Base-by-base conservation (phyloP, 2,888 invertebrate genomes). In the Drosophila nr. perissopoda region DNA sequence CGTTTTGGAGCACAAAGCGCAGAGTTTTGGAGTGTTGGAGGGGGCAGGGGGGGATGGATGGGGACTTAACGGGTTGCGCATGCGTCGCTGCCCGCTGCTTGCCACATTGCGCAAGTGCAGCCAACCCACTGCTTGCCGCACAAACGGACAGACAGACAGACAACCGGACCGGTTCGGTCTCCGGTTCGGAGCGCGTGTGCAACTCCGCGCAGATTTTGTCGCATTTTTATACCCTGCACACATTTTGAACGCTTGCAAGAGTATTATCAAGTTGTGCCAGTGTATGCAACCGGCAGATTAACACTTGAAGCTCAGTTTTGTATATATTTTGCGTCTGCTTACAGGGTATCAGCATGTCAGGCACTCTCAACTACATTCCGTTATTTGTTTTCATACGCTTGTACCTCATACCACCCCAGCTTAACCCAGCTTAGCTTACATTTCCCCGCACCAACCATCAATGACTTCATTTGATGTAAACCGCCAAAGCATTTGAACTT, bases 71-170 rank as follows among this genome's bases (percentile, higher is more conserved):
- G 42, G 45, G 7, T 21, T n/a, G 81, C 79, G 79, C 76, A 69
- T 83, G 89, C 83, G 83, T 82, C 70, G 89, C 68, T 61, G 64
- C 67, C 56, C 61, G 69, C 60, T 42, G 53, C 68, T 53, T 67
- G 76, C 72, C 66, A 65, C 73, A 87, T 87, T 87, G 90, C 87
- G 87, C 87, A 87, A 87, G 90, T 88, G 73, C 77, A 80, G 64
- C 52, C 78, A 77, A 62, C 77, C 58, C 69, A 76, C 80, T 53
- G 76, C 33, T 48, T 36, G 74, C 40, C 36, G 56, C 36, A 68
- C 54, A 18, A 34, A 27, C 45, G 31, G 61, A 33, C 25, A 21
- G 53, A 25, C 45, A 21, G 65, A 65, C 62, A 27, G 38, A 65
- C 62, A 27, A 34, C 57, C 57, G 61, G 57, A 45, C 56, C 51